Percentiles rank a stretch among this genome's conserved stretches.
Conservation (phyloP, 2,113 vertebrate species). For the Rhombomys opimus region DNA sequence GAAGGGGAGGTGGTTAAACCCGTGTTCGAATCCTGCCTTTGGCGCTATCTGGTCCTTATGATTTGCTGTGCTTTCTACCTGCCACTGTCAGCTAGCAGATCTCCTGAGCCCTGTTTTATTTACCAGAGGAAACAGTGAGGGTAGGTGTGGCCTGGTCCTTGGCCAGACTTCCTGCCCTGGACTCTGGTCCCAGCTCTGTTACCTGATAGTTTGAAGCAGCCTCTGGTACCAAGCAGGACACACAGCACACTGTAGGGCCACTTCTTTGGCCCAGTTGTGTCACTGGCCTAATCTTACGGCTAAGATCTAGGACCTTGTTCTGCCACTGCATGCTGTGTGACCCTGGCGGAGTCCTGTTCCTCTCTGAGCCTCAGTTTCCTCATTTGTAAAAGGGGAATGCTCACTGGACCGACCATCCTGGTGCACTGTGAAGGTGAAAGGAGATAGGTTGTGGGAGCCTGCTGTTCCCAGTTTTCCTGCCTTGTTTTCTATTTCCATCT, state of each 20-base stretch:
- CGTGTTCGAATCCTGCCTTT: neutral
- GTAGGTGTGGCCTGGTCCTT: neutral
- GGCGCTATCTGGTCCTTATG: neutral
- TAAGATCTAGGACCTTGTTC: neutral
- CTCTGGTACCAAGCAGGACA: neutral
- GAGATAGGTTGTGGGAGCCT: neutral
- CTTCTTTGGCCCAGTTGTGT: neutral
- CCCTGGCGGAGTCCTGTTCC: neutral
- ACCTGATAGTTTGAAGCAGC: neutral
- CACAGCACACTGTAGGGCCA: neutral
- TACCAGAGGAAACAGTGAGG: neutral
- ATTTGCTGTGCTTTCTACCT: neutral
- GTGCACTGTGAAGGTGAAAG: neutral
- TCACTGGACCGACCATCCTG: neutral
- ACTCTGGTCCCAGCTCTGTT: neutral
- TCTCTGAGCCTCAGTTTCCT: conserved; percentile 2
- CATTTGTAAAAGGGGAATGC: neutral
- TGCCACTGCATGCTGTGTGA: neutral
- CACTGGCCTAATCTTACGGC: neutral
- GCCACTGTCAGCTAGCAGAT: neutral
- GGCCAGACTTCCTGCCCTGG: neutral
- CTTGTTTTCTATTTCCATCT: neutral
- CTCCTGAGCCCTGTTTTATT: neutral
- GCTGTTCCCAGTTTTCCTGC: neutral
- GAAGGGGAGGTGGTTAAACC: neutral